Conservation (phyloP, 2,797 vertebrate genomes). For the Carcharodon carcharias region DNA sequence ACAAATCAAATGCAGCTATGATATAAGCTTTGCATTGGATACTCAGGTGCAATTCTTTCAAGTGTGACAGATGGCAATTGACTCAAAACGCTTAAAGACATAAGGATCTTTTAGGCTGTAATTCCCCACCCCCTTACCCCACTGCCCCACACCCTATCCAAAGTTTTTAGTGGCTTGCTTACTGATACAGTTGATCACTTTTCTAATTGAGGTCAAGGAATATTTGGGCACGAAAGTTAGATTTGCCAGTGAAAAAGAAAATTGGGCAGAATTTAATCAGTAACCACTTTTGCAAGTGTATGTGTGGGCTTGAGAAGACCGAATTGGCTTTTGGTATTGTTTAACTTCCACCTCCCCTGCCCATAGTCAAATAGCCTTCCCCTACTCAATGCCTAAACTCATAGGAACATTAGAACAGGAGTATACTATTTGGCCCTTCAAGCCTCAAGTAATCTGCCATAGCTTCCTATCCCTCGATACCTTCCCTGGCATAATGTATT, state of each 20-base stretch:
- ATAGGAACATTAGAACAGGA: background rate
- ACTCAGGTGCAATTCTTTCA: no score
- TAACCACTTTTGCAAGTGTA: background rate
- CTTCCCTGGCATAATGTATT: background rate
- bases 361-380: background rate
- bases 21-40: no score
- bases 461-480: background rate
- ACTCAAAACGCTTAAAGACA: no score
- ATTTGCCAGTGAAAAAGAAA: background rate
- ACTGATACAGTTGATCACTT: background rate
- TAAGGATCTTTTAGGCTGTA: background rate
- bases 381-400: background rate
- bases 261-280: background rate
- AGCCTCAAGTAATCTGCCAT: background rate
- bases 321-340: background rate
- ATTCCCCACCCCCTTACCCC: background rate
- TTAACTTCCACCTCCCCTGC: background rate
- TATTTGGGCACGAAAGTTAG: background rate
- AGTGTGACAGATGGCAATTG: no score
- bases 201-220: background rate
- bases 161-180: background rate
- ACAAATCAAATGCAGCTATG: no score
- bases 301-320: background rate
- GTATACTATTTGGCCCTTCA: background rate
- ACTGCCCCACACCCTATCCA: no score